Conservation (phyloP, 2,888 invertebrate genomes). For the Chamaedrilus cognettii region DNA sequence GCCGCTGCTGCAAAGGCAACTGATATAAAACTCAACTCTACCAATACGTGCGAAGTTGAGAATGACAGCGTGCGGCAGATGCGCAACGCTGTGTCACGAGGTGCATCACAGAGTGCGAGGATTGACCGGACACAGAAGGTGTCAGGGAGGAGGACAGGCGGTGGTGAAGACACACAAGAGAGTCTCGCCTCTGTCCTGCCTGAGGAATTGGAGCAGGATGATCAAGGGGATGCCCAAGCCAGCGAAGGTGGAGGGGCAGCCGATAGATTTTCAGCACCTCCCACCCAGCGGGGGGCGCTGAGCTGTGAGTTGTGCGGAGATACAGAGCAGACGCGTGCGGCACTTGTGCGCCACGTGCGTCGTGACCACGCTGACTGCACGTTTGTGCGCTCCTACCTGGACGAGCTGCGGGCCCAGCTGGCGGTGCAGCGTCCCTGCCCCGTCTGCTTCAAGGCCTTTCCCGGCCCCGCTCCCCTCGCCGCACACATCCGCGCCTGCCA, state of each 20-base stretch:
- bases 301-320: conserved; percentile 4
- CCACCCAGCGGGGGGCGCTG: background rate
- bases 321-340: background rate
- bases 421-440: background rate
- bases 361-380: background rate
- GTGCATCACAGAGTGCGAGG: background rate
- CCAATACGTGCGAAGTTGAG: too few species aligned
- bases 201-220: too few species aligned
- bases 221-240: too few species aligned
- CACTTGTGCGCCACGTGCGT: background rate
- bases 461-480: background rate
- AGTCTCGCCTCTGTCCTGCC: too few species aligned
- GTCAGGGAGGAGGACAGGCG: too few species aligned
- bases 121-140: background rate
- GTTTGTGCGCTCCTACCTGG: background rate
- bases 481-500: background rate
- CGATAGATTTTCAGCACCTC: too few species aligned
- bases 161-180: too few species aligned
- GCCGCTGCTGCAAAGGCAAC: background rate
- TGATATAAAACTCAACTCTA: too few species aligned
- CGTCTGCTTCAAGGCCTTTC: background rate
- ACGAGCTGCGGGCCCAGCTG: background rate
- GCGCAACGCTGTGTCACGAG: background rate
- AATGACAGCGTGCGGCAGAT: background rate
- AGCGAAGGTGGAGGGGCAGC: background rate